Evolutionary conservation across 2,888 invertebrate species (phyloP).

Genomic region (Petrolisthes cinctipes): DNA sequence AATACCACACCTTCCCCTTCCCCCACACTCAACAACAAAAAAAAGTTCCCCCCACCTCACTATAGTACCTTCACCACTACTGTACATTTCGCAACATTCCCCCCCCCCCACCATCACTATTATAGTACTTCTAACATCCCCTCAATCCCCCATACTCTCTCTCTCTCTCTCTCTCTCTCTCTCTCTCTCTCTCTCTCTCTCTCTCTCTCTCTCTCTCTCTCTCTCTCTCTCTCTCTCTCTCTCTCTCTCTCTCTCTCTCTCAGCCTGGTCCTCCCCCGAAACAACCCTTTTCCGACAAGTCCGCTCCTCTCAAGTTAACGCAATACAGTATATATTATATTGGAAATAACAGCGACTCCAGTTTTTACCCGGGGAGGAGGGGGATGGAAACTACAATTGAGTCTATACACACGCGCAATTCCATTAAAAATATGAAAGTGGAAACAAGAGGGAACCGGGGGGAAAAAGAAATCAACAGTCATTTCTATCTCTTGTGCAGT

Average conservation of each 20-base stretch:
- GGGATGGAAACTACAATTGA: conserved; percentile 47
- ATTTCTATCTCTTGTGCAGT: conserved; percentile 24
- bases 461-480: conserved; percentile 32
- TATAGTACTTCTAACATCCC: conserved; percentile 1
- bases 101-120: background rate
- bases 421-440: conserved; percentile 36
- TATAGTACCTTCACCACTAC: background rate
- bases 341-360: conserved; percentile 42
- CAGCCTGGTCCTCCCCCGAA: background rate
- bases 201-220: background rate
- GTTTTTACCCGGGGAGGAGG: conserved; percentile 25
- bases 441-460: conserved; percentile 22
- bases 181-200: background rate
- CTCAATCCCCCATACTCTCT: conserved; percentile 3
- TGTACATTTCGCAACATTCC: no score
- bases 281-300: background rate
- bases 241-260: background rate
- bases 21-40: background rate
- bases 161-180: conserved; percentile 20
- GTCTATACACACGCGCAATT: conserved; percentile 43
- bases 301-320: conserved; percentile 29
- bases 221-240: conserved; percentile 8
- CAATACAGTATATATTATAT: conserved; percentile 47
- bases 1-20: background rate
- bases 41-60: background rate